Conservation (phyloP, 2,113 vertebrate species). For the Psittacula cyanocephala region DNA sequence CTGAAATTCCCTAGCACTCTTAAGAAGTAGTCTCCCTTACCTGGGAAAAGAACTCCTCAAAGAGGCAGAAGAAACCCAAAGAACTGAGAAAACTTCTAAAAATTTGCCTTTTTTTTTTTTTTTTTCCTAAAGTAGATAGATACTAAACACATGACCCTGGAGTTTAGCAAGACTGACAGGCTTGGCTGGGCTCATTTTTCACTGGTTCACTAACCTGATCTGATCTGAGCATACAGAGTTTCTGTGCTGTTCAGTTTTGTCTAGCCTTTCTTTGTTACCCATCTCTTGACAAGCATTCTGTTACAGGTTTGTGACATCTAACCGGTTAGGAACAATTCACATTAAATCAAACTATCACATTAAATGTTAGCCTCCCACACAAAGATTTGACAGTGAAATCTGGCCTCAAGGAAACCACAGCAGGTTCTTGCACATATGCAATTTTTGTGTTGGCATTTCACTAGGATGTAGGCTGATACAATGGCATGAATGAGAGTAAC, state of each 20-base stretch:
- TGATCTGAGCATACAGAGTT: background rate
- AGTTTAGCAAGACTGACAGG: background rate
- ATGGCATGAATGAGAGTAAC: background rate
- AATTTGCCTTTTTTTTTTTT: background rate
- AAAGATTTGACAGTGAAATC: background rate
- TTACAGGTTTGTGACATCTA: background rate
- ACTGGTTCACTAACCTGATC: background rate
- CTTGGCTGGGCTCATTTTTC: background rate
- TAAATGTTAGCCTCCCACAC: background rate
- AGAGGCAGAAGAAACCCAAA: background rate
- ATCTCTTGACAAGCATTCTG: background rate
- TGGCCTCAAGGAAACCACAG: background rate
- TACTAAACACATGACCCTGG: background rate
- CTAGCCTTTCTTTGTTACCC: background rate
- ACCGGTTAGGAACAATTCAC: background rate
- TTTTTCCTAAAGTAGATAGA: background rate
- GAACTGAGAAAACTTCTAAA: background rate
- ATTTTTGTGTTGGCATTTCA: background rate
- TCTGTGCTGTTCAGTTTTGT: background rate
- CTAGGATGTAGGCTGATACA: background rate
- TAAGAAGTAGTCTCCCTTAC: background rate
- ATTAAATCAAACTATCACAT: conserved; percentile 7
- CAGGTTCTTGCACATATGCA: background rate
- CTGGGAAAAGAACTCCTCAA: background rate
- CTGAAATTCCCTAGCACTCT: background rate